Percentiles rank a stretch among this genome's conserved stretches.
Conservation (phyloP, 2,113 vertebrate species). For the Hyperopisus bebe region DNA sequence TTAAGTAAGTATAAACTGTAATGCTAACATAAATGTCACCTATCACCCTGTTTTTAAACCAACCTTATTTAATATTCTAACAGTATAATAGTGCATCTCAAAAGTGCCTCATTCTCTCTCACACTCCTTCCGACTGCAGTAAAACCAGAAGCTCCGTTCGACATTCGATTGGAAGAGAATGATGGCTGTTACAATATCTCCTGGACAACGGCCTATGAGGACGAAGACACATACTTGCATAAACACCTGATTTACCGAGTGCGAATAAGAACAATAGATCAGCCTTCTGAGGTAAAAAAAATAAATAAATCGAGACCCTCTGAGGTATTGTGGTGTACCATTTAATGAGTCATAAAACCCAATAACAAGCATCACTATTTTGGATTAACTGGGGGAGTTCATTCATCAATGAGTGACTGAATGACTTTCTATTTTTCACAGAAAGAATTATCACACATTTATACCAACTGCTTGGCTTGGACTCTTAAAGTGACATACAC, state of each 20-base stretch:
- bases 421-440: not conserved
- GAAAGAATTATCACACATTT: not conserved
- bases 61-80: too few species aligned
- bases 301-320: conserved; percentile 16
- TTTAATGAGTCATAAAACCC: not conserved
- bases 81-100: not conserved
- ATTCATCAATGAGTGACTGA: not conserved
- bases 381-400: not conserved
- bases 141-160: conserved; percentile 61
- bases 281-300: conserved; percentile 51
- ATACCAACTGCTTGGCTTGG: too few species aligned
- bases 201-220: conserved; percentile 58
- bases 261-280: conserved; percentile 48
- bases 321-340: not conserved
- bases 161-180: conserved; percentile 50
- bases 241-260: conserved; percentile 62
- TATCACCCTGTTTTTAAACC: not conserved
- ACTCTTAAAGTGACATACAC: not conserved
- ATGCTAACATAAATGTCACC: not conserved
- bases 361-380: not conserved
- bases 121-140: conserved; percentile 58
- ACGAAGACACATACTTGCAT: conserved; percentile 27
- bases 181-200: conserved; percentile 63
- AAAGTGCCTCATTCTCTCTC: not conserved
- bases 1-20: not conserved